Percentiles rank a stretch among this genome's conserved stretches.
Evolutionary conservation across 2,797 vertebrate species (phyloP).

Genomic region (Crypturellus tataupa): DNA sequence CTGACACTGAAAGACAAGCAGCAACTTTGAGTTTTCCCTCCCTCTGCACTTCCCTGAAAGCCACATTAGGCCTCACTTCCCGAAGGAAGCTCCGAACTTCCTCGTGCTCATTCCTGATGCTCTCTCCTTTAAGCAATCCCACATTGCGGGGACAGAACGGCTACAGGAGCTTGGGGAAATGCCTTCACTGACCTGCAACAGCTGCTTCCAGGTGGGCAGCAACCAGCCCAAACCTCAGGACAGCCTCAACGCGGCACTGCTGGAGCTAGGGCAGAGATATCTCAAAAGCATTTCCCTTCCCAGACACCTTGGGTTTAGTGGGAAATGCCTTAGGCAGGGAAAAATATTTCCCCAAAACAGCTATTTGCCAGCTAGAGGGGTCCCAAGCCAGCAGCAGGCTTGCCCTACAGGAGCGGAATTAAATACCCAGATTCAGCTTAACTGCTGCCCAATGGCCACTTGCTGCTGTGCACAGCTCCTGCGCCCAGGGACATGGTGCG

Average conservation of each 20-base stretch:
- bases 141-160: too few relatives aligned
- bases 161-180: too few relatives aligned
- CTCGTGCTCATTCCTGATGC: background rate
- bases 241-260: too few relatives aligned
- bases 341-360: background rate
- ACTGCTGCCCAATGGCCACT: background rate
- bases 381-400: accelerated
- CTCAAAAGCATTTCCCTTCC: background rate
- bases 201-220: too few relatives aligned
- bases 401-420: background rate
- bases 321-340: background rate
- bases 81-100: background rate
- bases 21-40: background rate
- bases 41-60: background rate
- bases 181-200: too few relatives aligned
- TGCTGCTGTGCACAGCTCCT: background rate
- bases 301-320: background rate
- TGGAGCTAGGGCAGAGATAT: background rate
- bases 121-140: too few relatives aligned
- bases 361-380: background rate
- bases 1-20: conserved; percentile 29
- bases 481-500: background rate
- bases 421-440: background rate
- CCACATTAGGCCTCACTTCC: background rate
- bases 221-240: too few relatives aligned